A percentile compares a stretch with the other conserved stretches of the same genome.
These are phyloP conservation scores for Chiroxiphia lanceolata DNA, from an alignment of 2,797 vertebrate genomes.

Conservation along the genomic window DNA sequence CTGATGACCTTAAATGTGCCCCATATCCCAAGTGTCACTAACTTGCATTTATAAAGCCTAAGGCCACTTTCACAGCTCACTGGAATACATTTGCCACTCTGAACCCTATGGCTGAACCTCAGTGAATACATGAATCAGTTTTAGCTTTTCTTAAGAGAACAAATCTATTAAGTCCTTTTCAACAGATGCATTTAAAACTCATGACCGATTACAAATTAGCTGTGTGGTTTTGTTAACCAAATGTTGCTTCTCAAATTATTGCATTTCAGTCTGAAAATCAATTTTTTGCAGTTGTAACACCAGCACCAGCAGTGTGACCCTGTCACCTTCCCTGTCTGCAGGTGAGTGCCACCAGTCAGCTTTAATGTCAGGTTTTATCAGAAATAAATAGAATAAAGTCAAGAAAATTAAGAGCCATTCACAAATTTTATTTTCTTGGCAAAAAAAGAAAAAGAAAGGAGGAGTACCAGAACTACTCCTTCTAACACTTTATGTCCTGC, in stretches of 20 bases:
- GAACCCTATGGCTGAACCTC: not conserved
- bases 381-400: not conserved
- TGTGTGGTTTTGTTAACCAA: not conserved
- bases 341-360: not conserved
- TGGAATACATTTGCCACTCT: not conserved
- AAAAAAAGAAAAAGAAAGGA: not conserved
- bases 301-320: not conserved
- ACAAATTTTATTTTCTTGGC: not conserved
- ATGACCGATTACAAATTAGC: not conserved
- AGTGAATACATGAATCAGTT: not conserved
- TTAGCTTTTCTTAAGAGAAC: not conserved
- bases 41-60: not conserved
- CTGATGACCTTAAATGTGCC: not conserved
- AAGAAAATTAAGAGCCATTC: not conserved
- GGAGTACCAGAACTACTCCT: not conserved
- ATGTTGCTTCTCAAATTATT: not conserved
- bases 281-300: not conserved
- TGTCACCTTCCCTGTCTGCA: not conserved
- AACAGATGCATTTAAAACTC: not conserved
- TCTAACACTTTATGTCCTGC: not conserved
- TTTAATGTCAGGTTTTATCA: not conserved
- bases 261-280: not conserved
- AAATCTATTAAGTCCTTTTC: not conserved
- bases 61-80: not conserved
- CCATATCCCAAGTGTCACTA: not conserved